These are phyloP conservation scores for Alviniconcha marisindica DNA, from an alignment of 1,140 invertebrate genomes.

Conservation along the genomic window DNA sequence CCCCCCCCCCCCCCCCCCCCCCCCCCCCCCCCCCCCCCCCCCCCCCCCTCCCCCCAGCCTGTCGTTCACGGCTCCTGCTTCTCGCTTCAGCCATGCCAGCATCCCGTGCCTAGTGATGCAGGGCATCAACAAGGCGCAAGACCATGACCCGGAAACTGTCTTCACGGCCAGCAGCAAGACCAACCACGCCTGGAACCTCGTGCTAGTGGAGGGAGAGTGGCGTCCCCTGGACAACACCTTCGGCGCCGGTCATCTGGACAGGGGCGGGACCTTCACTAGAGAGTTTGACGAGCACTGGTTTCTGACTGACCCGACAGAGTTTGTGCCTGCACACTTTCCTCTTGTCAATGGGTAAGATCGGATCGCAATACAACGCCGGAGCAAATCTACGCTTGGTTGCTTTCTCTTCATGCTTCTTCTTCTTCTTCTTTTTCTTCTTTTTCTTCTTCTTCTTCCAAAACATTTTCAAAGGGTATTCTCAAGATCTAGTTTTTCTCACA, in stretches of 20 bases:
- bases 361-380: neutral
- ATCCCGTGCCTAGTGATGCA: constrained; percentile 98
- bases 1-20: too few relatives aligned
- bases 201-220: constrained; percentile 64
- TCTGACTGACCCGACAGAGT: constrained; percentile 77
- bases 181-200: constrained; percentile 68
- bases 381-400: too few relatives aligned
- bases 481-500: neutral
- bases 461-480: neutral
- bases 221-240: constrained; percentile 74
- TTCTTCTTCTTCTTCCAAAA: neutral
- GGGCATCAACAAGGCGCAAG: constrained; percentile 97
- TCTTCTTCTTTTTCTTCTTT: too few relatives aligned
- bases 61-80: too few relatives aligned
- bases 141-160: constrained; percentile 94
- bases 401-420: too few relatives aligned
- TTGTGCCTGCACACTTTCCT: constrained; percentile 78
- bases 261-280: constrained; percentile 50
- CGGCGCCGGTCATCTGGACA: constrained; percentile 71
- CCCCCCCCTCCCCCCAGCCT: too few relatives aligned
- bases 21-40: too few relatives aligned
- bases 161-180: constrained; percentile 94
- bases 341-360: constrained; percentile 54
- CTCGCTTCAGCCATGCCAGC: constrained; percentile 79
- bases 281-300: constrained; percentile 73